A percentile compares a stretch with the other conserved stretches of the same genome.
Evolutionary conservation across 2,797 vertebrate genomes (phyloP).

Genomic region (Poeciliopsis presidionis): DNA sequence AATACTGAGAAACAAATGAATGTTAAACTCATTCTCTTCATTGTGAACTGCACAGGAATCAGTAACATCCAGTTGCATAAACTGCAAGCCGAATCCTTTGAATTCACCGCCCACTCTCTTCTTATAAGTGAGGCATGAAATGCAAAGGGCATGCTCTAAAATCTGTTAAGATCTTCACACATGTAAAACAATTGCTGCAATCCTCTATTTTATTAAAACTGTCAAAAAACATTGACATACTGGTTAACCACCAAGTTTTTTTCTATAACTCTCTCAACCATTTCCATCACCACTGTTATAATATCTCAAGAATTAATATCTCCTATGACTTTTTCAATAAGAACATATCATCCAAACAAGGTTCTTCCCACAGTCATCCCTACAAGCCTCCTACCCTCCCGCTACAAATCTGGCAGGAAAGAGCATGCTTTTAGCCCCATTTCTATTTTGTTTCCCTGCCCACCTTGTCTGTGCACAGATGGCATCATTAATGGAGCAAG

Average conservation of each 20-base stretch:
- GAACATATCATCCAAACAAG: constrained; percentile 15
- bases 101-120: neutral
- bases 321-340: constrained; percentile 5
- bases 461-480: constrained; percentile 74
- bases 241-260: neutral
- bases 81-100: neutral
- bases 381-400: neutral
- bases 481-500: constrained; percentile 64
- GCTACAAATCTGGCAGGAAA: constrained; percentile 35
- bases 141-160: neutral
- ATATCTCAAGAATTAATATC: constrained; percentile 15
- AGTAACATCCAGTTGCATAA: neutral
- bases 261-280: constrained; percentile 13
- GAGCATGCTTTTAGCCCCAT: constrained; percentile 43
- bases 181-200: neutral
- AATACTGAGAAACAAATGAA: neutral
- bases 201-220: neutral
- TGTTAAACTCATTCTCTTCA: neutral
- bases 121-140: neutral
- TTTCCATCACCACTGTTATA: constrained; percentile 14
- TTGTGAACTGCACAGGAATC: no score
- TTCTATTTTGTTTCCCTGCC: constrained; percentile 53
- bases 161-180: neutral
- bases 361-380: constrained; percentile 6
- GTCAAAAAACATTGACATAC: neutral